Evolutionary conservation across 2,797 vertebrate species (phyloP), one percentile per base, ranked within the genome.

Genomic region (Gallinago stenura): DNA sequence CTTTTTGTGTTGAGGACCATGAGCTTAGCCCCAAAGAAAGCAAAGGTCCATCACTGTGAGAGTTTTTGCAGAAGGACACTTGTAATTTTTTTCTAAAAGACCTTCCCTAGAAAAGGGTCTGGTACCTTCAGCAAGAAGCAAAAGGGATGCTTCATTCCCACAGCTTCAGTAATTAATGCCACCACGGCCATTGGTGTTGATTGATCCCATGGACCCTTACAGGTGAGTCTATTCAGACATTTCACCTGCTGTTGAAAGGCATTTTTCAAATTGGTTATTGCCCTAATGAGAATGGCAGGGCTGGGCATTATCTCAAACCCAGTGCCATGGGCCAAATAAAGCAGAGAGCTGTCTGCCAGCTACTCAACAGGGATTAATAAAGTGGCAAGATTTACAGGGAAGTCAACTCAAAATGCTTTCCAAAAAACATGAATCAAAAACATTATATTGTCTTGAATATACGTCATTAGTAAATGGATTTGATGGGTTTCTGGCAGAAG

Each of bases 291-390:
- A 85, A 75, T 43, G 89, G 77, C 86, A 92, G 86, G 64, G 66
- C 78, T 22, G 75, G 86, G 83, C 69, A 37, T 87, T 95, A 94
- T 94, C 92, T 80, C 89, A 70, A 60, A 72, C 18, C 62, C 83
- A 25, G 46, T 76, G 93, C 73, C 77, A 95, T 33, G 73, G 28
- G 89, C 90, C 95, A 94, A 93, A 66, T 19, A 45, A 93, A 93
- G 90, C 93, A 95, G 75, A 57, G 71, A 7, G n/a, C 71, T 77
- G 86, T 16, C 93, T 95, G 92, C 83, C 75, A 93, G 95, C 90
- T 79, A 62, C 89, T 94, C 95, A 88, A 80, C 60, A 13, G 93
- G 93, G 95, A 94, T 96, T 87, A 84, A 94, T 70, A 84, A 89
- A 35, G 51, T 73, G 86, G 93, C 33, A 68, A 50, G 83, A 89